Evolutionary conservation across 2,113 vertebrate species (phyloP), one percentile per base, ranked within the genome.

Genomic region (Reinhardtius hippoglossoides): DNA sequence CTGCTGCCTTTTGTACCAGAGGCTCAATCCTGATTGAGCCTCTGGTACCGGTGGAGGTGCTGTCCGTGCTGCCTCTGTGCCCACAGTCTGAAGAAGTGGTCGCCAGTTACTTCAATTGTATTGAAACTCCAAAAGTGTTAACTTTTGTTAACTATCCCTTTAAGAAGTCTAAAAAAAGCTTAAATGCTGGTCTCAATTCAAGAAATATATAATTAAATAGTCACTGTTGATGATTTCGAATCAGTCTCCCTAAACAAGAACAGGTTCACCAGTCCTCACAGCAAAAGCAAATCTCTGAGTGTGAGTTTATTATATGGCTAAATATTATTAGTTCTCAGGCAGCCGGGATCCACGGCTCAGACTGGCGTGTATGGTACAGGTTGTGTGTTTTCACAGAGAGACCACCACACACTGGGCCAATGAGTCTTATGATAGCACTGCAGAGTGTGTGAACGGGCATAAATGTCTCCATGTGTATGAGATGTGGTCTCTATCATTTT

Each of bases 401-500:
- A 48, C 74, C 37, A 66, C 73, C 46, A 50, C 67, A n/a, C 40
- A 68, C 26, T 44, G 16, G 54, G 37, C 58, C 54, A 48, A 68
- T 65, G 61, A 60, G 31, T 66, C 74, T 77, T 63, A 72, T 77
- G 85, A 79, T 79, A 83, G 44, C 74, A 61, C 69, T 58, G 62
- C 73, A 85, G 66, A 57, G 70, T 84, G 76, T 88, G 82, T 75
- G 79, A 70, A 80, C 35, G 24, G 76, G 61, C 78, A 76, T 87
- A 91, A 87, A 71, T 63, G 69, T 73, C 80, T 77, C 84, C 87
- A 83, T 90, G 70, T 90, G 83, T 73, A 48, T 54, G 67, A 81
- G 66, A 82, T n/a, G 18, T 31, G 67, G 71, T 74, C 67, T 80
- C 61, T 64, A 76, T 63, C 37, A 23, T 71, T 48, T 58, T 67